phyloP scores from a whole-genome alignment of 2,888 invertebrate genomes.

The Bembecia ichneumoniformis region DNA sequence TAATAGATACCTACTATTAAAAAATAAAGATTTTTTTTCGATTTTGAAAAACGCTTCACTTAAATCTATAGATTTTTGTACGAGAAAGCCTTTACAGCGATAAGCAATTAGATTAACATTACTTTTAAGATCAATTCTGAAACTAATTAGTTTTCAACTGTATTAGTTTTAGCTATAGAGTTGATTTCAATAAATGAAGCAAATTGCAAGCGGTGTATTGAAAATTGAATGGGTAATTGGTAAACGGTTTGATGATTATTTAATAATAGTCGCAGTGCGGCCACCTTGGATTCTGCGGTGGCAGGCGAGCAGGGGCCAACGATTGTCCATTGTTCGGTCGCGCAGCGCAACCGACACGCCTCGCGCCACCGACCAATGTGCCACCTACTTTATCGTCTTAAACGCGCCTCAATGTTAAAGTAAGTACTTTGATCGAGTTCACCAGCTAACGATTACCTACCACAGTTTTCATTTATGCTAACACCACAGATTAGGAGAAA shows the following conservation, averaged over 20 bases:
- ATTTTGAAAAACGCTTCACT: too few species aligned
- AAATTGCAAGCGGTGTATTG: background rate
- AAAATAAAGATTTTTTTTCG: too few species aligned
- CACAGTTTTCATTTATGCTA: constrained; percentile 37
- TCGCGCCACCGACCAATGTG: constrained; percentile 51
- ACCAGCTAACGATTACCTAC: constrained; percentile 38
- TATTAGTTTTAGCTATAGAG: too few species aligned
- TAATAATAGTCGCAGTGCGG: constrained; percentile 11
- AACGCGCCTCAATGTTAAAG: constrained; percentile 35
- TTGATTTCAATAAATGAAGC: too few species aligned
- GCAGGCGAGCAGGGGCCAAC: constrained; percentile 31
- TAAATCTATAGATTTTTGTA: too few species aligned
- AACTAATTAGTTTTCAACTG: too few species aligned
- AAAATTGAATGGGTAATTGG: background rate
- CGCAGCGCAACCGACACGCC: constrained; percentile 62
- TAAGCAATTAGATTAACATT: too few species aligned
- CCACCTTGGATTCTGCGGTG: constrained; percentile 18
- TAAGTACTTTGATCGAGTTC: constrained; percentile 51
- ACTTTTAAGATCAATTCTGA: too few species aligned
- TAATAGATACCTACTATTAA: too few species aligned
- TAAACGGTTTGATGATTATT: background rate
- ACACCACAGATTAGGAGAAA: constrained; percentile 12
- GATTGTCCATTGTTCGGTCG: constrained; percentile 62
- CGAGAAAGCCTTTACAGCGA: too few species aligned
- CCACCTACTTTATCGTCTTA: constrained; percentile 57